A percentile compares a stretch with the other conserved stretches of the same genome.
Evolutionary conservation across 37 sponge, comb jelly and placozoan species (phyloP).

Genomic region (Ephydatia muelleri): DNA sequence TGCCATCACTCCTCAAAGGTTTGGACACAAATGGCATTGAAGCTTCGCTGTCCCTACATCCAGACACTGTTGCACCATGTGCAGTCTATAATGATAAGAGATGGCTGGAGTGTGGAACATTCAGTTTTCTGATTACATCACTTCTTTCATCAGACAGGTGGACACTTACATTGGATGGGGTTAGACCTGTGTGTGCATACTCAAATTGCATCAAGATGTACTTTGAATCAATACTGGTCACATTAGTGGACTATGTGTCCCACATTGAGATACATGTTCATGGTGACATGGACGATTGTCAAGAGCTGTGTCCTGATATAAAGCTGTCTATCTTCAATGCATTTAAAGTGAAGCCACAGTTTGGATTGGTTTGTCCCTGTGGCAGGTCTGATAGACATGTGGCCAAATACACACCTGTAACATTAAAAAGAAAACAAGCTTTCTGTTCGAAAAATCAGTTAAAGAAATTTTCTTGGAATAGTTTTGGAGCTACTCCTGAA

Average conservation of each 20-base stretch:
- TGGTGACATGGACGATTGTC: background rate
- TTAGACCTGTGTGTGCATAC: background rate
- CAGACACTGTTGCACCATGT: background rate
- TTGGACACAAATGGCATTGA: background rate
- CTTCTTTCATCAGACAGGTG: background rate
- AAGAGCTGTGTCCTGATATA: background rate
- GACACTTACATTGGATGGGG: background rate
- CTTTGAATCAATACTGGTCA: no score
- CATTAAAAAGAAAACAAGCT: background rate
- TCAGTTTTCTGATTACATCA: background rate
- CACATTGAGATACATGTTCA: background rate
- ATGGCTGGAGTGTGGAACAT: background rate
- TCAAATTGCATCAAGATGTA: background rate
- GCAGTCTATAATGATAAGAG: background rate
- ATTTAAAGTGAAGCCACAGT: background rate
- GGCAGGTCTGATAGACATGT: background rate
- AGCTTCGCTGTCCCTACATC: background rate
- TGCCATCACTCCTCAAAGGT: background rate
- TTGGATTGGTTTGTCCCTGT: background rate
- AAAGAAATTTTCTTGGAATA: background rate
- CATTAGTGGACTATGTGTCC: background rate
- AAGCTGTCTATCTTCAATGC: background rate
- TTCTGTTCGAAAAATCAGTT: background rate
- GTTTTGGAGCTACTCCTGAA: background rate
- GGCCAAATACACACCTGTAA: background rate